These are phyloP conservation scores for Thamnophis elegans DNA, from an alignment of 2,797 vertebrate species.

Conservation along the genomic window DNA sequence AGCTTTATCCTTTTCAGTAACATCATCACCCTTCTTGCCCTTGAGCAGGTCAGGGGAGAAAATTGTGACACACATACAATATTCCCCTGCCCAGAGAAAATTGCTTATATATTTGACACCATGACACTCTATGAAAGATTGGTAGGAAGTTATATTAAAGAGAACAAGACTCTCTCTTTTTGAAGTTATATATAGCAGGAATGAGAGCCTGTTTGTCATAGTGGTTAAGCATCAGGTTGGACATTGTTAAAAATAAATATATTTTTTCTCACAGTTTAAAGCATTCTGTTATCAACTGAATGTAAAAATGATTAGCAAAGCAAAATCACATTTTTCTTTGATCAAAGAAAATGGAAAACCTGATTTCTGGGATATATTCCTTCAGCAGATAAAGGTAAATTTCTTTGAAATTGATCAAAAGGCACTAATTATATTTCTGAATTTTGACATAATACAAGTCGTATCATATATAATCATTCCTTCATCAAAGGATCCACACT, in stretches of 20 bases:
- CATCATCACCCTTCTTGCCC: not conserved
- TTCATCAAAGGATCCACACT: conserved; percentile 2
- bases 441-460: conserved; percentile 4
- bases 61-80: not conserved
- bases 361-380: not conserved
- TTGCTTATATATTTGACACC: not conserved
- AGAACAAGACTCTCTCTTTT: not conserved
- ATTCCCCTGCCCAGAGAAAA: not conserved
- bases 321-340: not conserved
- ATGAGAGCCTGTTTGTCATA: not conserved
- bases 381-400: not conserved
- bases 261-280: not conserved
- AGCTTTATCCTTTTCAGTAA: not conserved
- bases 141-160: not conserved
- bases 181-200: not conserved
- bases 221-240: not conserved
- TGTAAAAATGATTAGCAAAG: not conserved
- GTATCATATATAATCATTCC: conserved; percentile 1
- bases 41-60: not conserved
- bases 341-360: not conserved
- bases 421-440: conserved; percentile 4
- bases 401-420: not conserved
- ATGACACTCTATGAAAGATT: not conserved
- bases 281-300: not conserved
- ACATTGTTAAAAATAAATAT: not conserved